Evolutionary conservation across 1,140 invertebrate species (phyloP).

Genomic region (Platyscapa corneri): DNA sequence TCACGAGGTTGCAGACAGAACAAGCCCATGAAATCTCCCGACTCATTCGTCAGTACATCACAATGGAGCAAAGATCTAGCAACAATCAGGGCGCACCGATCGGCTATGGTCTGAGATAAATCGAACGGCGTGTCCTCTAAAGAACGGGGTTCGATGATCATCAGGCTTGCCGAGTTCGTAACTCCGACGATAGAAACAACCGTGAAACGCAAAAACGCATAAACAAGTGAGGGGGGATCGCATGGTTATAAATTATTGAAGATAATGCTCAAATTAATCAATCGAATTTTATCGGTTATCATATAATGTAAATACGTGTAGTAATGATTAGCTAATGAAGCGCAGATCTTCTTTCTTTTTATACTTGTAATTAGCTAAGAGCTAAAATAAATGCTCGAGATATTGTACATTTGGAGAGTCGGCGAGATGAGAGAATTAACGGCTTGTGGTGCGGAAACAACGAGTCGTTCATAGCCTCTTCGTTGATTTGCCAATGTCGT

Average conservation of each 20-base stretch:
- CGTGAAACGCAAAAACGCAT: neutral
- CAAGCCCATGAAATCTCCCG: constrained; percentile 96
- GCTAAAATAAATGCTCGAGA: constrained; percentile 26
- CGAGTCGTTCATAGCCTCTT: neutral
- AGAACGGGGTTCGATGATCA: neutral
- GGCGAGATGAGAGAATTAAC: neutral
- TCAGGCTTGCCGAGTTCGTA: neutral
- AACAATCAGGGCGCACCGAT: constrained; percentile 64
- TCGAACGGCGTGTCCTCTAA: constrained; percentile 18
- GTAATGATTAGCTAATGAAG: constrained; percentile 44
- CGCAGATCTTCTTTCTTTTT: constrained; percentile 23
- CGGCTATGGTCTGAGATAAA: constrained; percentile 70
- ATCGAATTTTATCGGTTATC: constrained; percentile 46
- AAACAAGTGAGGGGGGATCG: neutral
- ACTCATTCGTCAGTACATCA: constrained; percentile 96
- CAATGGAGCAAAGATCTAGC: constrained; percentile 82
- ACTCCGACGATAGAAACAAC: neutral
- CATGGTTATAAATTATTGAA: neutral
- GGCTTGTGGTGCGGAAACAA: neutral
- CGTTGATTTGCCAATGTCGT: constrained; percentile 7
- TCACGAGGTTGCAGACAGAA: constrained; percentile 96
- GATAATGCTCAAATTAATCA: constrained; percentile 39
- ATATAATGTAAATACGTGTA: constrained; percentile 47
- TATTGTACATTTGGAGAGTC: constrained; percentile 2
- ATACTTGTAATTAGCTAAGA: constrained; percentile 41